Conservation (phyloP, 2,113 vertebrate species). For the Electrona antarctica region DNA sequence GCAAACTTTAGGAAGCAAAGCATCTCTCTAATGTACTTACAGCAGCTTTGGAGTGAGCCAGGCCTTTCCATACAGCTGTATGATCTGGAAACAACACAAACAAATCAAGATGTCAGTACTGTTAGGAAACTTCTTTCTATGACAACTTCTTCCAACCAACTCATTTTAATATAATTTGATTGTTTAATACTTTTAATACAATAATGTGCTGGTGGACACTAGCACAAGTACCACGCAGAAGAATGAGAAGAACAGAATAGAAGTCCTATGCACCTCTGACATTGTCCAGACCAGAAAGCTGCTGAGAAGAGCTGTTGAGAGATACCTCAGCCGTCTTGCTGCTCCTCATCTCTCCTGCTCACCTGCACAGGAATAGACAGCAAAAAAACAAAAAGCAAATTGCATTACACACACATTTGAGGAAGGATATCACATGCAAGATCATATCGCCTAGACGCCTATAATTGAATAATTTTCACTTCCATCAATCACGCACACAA, state of each 20-base stretch:
- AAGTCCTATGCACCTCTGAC: slow-evolving; percentile 77
- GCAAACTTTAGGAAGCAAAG: neutral
- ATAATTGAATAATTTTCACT: no score
- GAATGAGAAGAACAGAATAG: neutral
- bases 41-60: slow-evolving; percentile 90
- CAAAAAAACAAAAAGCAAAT: neutral
- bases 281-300: slow-evolving; percentile 75
- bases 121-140: neutral
- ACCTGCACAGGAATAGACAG: slow-evolving; percentile 66
- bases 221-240: neutral
- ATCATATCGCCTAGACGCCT: no score
- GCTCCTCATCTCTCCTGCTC: slow-evolving; percentile 85
- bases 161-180: neutral
- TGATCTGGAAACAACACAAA: slow-evolving; percentile 75
- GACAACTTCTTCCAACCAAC: neutral
- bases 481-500: neutral
- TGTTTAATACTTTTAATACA: neutral
- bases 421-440: neutral
- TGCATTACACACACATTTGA: neutral
- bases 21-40: slow-evolving; percentile 80
- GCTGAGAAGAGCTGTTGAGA: slow-evolving; percentile 76
- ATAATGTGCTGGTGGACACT: neutral
- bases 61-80: slow-evolving; percentile 84
- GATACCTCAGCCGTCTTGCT: slow-evolving; percentile 80
- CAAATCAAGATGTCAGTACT: neutral